Conservation (phyloP, 2,797 vertebrate genomes). For the Orestias chungarensis region DNA sequence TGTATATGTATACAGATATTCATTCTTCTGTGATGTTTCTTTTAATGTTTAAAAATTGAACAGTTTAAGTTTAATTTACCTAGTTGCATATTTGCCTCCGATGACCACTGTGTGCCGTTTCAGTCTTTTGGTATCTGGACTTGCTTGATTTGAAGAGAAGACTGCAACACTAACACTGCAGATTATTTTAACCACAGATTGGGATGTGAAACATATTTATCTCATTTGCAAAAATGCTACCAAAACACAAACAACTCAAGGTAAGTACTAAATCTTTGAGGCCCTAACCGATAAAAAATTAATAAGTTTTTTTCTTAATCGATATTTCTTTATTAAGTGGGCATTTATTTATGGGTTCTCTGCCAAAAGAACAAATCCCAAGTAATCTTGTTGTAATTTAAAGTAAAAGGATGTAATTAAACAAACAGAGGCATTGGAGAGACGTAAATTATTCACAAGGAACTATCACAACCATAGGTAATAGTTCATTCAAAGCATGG, state of each 20-base stretch:
- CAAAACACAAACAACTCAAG: not conserved
- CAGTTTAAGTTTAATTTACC: no score
- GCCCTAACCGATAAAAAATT: not conserved
- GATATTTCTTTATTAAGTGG: not conserved
- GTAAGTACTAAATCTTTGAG: not conserved
- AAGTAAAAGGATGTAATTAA: no score
- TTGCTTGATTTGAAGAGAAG: not conserved
- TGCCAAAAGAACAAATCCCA: not conserved
- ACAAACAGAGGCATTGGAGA: no score
- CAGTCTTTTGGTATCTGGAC: not conserved
- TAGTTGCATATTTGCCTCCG: not conserved
- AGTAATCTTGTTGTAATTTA: no score
- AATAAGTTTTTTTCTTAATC: not conserved
- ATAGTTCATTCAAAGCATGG: conserved; percentile 10
- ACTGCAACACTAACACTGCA: not conserved
- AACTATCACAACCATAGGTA: no score
- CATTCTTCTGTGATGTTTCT: no score
- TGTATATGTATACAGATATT: no score
- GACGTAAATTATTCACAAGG: no score
- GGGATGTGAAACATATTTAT: not conserved
- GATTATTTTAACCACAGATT: not conserved
- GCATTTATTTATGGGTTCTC: not conserved
- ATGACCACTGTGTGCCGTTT: not conserved
- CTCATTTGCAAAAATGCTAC: not conserved
- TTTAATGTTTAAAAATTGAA: no score